Base-by-base conservation (phyloP, 2,797 vertebrate species). In the Ceryle rudis region DNA sequence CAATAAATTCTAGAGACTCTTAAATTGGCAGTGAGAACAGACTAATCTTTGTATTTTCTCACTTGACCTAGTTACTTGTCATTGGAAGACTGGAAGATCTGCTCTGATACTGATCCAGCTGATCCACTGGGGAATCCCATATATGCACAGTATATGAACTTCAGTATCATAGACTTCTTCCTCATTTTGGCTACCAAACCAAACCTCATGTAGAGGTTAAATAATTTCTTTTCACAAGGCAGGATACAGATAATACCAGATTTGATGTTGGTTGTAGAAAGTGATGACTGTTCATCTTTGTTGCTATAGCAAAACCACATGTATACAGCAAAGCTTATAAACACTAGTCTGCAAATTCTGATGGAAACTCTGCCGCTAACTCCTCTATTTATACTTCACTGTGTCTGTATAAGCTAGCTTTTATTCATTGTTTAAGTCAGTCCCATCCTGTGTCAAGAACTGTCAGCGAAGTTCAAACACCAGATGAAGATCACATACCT, bases 261-360 rank as follows among this genome's bases (percentile, higher is more conserved):
- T 86, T 61, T 90, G 35, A 7, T 80, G 33, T 6, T 44, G 26
- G 51, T 64, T 54, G 15, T n/a, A 94, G 85, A 85, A 92, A 77
- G 81, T 75, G 7, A 93, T 71, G 83, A 84, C 61, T 89, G 14
- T 58, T 95, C 70, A 55, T 75, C 37, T 93, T 69, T 70, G 81
- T 93, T 93, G 62, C 92, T 93, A 81, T 67, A 89, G 93, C 64
- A 94, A 96, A 94, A 70, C 55, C 73, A 66, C 80, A 75, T 57
- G 17, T 64, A 86, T 86, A 90, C 54, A 89, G 66, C 58, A 92
- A 89, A 94, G 54, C 22, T 75, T 61, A 72, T 47, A 92, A 95
- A 90, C 54, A 55, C 42, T 62, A 14, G 54, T 91, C 62, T 83
- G 69, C 41, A 83, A 83, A 81, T 94, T 94, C 54, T 86, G 42